A percentile compares a stretch with the other conserved stretches of the same genome.
Evolutionary conservation across 2,888 invertebrate genomes (phyloP).

Genomic region (Drosophila gaucha): DNA sequence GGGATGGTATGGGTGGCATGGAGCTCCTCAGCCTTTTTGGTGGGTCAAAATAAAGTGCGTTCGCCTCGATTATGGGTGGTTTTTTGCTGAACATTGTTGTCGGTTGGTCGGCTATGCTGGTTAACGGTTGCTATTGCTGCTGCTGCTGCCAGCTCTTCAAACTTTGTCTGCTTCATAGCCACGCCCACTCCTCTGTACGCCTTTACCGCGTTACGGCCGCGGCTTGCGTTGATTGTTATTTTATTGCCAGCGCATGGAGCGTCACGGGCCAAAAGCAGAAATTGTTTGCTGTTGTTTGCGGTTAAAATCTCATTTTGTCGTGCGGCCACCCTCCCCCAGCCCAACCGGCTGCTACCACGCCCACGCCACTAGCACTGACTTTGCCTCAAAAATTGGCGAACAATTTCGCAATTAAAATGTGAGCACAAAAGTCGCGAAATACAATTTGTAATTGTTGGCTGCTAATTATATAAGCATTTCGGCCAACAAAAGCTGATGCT

Average conservation of each 20-base stretch:
- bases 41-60: conserved; percentile 49
- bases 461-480: conserved; percentile 42
- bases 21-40: conserved; percentile 8
- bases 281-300: conserved; percentile 74
- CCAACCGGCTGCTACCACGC: not conserved
- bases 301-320: conserved; percentile 74
- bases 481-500: conserved; percentile 7
- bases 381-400: conserved; percentile 47
- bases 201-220: conserved; percentile 54
- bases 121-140: conserved; percentile 14
- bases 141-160: not conserved
- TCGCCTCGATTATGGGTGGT: conserved; percentile 30
- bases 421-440: conserved; percentile 64
- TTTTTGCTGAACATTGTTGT: conserved; percentile 46
- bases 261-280: conserved; percentile 71
- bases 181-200: conserved; percentile 9
- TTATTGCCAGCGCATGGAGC: conserved; percentile 69
- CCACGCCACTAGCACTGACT: not conserved
- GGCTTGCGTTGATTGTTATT: conserved; percentile 78
- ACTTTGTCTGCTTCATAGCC: conserved; percentile 17
- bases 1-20: not conserved
- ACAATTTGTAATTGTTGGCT: conserved; percentile 53
- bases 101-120: conserved; percentile 32
- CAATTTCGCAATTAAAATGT: conserved; percentile 72
- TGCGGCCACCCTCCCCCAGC: conserved; percentile 1